These are phyloP conservation scores for Pocillopora damicornis DNA, from an alignment of 64 coral and sea anemone genomes.

Conservation along the genomic window DNA sequence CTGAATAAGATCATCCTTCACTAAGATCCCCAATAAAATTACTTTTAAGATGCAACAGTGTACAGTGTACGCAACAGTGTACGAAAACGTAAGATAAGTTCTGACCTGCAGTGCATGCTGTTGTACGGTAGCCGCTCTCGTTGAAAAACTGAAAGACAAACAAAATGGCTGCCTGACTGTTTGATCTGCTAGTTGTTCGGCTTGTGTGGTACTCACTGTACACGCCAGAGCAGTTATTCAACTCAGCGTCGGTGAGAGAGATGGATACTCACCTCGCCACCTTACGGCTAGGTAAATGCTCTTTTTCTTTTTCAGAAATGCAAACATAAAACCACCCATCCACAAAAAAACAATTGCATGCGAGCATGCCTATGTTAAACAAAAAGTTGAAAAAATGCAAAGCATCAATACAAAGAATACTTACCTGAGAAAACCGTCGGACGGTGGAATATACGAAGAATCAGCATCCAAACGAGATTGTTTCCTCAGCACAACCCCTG, in stretches of 20 bases:
- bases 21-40: not conserved
- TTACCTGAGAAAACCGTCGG: slow-evolving; percentile 31
- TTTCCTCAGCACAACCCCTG: slow-evolving; percentile 5
- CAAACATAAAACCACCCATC: no score
- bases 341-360: not conserved
- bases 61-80: not conserved
- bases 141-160: slow-evolving; percentile 24
- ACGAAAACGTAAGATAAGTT: not conserved
- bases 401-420: not conserved
- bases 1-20: not conserved
- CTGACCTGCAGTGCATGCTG: slow-evolving; percentile 63
- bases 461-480: not conserved
- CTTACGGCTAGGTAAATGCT: no score
- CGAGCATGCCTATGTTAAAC: no score
- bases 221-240: no score
- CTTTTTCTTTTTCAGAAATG: no score
- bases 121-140: slow-evolving; percentile 28
- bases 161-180: no score
- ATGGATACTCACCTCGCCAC: no score
- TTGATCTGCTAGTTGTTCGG: no score
- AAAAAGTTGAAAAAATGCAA: no score
- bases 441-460: slow-evolving; percentile 25
- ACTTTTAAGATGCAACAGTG: not conserved
- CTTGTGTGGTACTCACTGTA: no score
- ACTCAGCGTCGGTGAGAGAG: no score